Base-by-base conservation (phyloP, 1,140 invertebrate species). In the Colletes latitarsis region DNA sequence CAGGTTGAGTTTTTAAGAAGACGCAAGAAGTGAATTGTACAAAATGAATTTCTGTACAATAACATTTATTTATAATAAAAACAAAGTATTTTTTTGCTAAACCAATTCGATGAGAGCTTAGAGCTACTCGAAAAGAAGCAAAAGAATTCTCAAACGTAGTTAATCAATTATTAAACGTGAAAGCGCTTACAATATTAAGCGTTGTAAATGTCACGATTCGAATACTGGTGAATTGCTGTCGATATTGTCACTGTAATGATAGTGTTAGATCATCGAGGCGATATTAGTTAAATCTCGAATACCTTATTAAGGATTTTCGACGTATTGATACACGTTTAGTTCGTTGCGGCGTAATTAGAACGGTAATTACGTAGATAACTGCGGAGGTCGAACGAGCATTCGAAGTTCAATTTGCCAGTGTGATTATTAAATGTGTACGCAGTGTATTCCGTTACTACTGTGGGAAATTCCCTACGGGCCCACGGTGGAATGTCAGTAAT, bases 321-420 rank as follows among this genome's bases (percentile, higher is more conserved):
- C 30, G 15, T 70, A 70, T 53, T 41, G 68, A 57, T 17, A 70
- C 41, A 55, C 12, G n/a, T 21, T 41, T 41, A 57, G 30, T 57
- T 41, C 30, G 30, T 55, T 55, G 46, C n/a, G 1, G 17, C 55
- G 30, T 57, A 70, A 70, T 57, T 57, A 39, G 68, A 2, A 70
- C 19, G 10, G 30, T 41, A 19, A 70, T 70, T 57, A 57, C 52
- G 17, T 15, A 57, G 68, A 57, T 70, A 70, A 70, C 10, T 39
- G 12, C 10, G 52, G 30, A 55, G 30, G n/a, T 58, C 57, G 57
- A 58, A 58, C n/a, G 57, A 58, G n/a, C 17, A 19, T 70, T 39
- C 68, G 9, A 70, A 55, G 10, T 57, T 70, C 52, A 41, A 70
- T 70, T 70, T 41, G n/a, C 17, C 21, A 1, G 5, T 39, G 12